These are phyloP conservation scores for Alectoris magna DNA, from an alignment of 2,797 vertebrate genomes.

Conservation along the genomic window DNA sequence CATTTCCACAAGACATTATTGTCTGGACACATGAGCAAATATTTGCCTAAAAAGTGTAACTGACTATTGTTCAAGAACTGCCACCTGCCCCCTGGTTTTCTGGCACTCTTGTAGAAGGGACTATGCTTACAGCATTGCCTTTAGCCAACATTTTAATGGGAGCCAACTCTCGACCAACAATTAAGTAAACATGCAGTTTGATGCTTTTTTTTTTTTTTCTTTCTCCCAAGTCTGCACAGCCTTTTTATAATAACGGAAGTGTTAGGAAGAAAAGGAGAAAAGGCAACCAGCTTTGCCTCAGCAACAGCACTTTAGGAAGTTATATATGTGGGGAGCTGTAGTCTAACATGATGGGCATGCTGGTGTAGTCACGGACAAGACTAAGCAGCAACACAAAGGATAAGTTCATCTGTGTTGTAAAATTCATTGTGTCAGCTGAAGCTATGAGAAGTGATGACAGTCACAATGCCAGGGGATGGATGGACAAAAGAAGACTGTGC, in stretches of 20 bases:
- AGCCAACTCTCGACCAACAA: slow-evolving; percentile 49
- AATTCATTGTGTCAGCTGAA: slow-evolving; percentile 26
- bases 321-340: accelerated
- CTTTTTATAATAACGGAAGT: slow-evolving; percentile 37
- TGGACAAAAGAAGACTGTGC: slow-evolving; percentile 40
- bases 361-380: neutral
- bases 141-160: neutral
- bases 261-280: slow-evolving; percentile 4
- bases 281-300: neutral
- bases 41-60: slow-evolving; percentile 49
- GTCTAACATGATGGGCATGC: neutral
- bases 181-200: slow-evolving; percentile 47
- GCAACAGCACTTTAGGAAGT: accelerated
- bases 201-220: neutral
- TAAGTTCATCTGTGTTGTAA: neutral
- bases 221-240: neutral
- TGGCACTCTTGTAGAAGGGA: neutral
- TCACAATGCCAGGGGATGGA: slow-evolving; percentile 8
- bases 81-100: slow-evolving; percentile 54
- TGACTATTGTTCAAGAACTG: slow-evolving; percentile 44
- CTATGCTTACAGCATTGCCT: neutral
- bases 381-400: neutral
- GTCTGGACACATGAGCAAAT: slow-evolving; percentile 48
- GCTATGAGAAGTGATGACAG: slow-evolving; percentile 27
- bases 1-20: slow-evolving; percentile 65